Conservation (phyloP, 2,888 invertebrate species). For the Perdita meconis region DNA sequence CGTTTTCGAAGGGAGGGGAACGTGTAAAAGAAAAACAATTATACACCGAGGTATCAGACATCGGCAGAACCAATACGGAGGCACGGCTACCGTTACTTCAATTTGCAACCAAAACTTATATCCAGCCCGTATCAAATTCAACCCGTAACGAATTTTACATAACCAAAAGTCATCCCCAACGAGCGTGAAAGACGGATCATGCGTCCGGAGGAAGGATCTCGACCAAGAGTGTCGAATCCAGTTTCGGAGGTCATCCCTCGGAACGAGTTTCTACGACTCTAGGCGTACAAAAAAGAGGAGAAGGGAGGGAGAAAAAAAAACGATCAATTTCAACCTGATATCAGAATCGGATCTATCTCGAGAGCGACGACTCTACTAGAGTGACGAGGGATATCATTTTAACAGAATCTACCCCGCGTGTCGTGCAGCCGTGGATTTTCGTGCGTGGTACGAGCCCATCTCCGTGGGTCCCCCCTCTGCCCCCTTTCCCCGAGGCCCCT, state of each 20-base stretch:
- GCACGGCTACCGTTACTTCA: too few species aligned
- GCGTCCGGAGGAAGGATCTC: background rate
- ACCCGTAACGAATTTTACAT: background rate
- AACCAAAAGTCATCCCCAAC: background rate
- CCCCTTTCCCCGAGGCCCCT: conserved; percentile 18
- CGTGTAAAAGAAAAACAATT: too few species aligned
- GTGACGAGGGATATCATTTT: conserved; percentile 76
- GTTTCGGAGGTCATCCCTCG: background rate
- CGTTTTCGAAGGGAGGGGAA: too few species aligned
- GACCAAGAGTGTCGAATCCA: background rate
- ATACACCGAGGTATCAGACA: too few species aligned
- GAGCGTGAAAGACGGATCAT: background rate
- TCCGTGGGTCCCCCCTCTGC: conserved; percentile 41
- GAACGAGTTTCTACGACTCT: conserved; percentile 58
- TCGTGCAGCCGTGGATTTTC: conserved; percentile 76
- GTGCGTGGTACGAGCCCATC: conserved; percentile 63
- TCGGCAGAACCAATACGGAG: too few species aligned
- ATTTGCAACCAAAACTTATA: background rate
- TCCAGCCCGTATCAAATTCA: background rate
- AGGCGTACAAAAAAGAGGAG: background rate
- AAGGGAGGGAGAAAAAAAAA: conserved; percentile 19
- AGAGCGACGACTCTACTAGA: conserved; percentile 43
- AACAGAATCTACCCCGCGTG: conserved; percentile 81
- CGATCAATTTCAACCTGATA: conserved; percentile 71
- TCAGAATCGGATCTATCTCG: conserved; percentile 63